phyloP scores from a whole-genome alignment of 2,797 vertebrate species.

The Poeciliopsis paucimaculata region DNA sequence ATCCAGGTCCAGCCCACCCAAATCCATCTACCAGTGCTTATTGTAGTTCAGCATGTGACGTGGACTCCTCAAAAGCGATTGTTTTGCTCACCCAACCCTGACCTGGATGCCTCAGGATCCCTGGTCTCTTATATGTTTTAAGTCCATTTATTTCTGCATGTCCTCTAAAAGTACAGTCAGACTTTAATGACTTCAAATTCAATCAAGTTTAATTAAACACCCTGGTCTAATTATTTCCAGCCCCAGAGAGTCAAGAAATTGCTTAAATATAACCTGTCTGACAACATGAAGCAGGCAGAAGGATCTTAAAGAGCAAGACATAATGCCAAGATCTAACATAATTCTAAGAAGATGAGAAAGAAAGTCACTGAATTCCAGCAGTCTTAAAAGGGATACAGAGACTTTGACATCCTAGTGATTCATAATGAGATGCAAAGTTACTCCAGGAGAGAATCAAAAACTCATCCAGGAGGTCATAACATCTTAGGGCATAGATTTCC shows the following conservation, averaged over 20 bases:
- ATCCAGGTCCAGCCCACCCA: constrained; percentile 56
- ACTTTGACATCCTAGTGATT: background rate
- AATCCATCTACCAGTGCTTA: constrained; percentile 24
- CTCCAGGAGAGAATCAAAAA: background rate
- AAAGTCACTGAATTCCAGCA: background rate
- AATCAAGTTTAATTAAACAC: background rate
- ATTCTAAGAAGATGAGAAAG: background rate
- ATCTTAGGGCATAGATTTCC: background rate
- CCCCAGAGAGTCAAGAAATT: background rate
- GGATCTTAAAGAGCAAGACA: background rate
- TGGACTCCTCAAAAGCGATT: constrained; percentile 59
- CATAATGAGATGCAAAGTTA: background rate
- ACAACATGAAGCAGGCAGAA: background rate
- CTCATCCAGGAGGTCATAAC: background rate
- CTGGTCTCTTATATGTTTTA: constrained; percentile 22
- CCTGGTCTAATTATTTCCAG: background rate
- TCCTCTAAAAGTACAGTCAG: constrained; percentile 32
- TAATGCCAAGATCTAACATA: background rate
- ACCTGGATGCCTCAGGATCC: constrained; percentile 29
- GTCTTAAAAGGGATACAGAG: background rate
- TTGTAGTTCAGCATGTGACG: constrained; percentile 69
- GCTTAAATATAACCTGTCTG: background rate
- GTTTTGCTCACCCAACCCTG: constrained; percentile 25
- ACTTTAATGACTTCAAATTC: background rate
- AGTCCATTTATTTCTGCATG: constrained; percentile 50